Evolutionary conservation across 2,888 invertebrate genomes (phyloP), one percentile per base, ranked within the genome.

Genomic region (Agrotis clavis): DNA sequence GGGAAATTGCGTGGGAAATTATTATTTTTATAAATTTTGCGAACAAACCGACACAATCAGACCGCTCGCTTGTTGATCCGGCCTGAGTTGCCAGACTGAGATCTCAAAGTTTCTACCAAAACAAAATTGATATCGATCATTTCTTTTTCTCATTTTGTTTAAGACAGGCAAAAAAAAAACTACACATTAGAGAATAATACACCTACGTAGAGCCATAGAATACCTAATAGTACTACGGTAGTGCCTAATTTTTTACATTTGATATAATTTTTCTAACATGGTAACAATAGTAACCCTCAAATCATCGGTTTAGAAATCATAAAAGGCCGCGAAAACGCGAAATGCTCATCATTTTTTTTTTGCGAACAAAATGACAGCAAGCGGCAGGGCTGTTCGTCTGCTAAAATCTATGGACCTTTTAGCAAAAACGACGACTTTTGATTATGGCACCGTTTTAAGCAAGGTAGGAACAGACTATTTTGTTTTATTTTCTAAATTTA

Each of bases 1-100:
- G 67, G 62, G 73, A 79, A 80, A 79, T 57, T 65, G 66, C 60
- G 66, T 60, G 50, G 30, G 60, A 74, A 81, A 82, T 50, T 66
- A 73, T 71, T n/a, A 70, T 80, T 82, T 64, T 67, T 72, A 71
- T 74, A 59, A 81, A 78, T 74, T 77, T 81, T 74, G 76, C 79
- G 74, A 84, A 77, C 71, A 77, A 85, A 84, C 86, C 84, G 86
- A 89, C 81, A 77, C 76, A 85, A 67, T 81, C 83, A 83, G 76
- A 83, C 82, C 82, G 77, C 81, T 90, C 87, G 95, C 95, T 95
- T 95, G 95, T 95, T 95, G 95, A 95, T 95, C 92, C 91, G 91
- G 86, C 84, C 76, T 85, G 89, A 90, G 93, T 92, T 94, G 89
- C 93, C 88, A 92, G 76, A 47, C 7, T 71, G 59, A 19, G 67